Evolutionary conservation across 2,797 vertebrate genomes (phyloP), one percentile per base, ranked within the genome.

Genomic region (Xiphophorus birchmanni): DNA sequence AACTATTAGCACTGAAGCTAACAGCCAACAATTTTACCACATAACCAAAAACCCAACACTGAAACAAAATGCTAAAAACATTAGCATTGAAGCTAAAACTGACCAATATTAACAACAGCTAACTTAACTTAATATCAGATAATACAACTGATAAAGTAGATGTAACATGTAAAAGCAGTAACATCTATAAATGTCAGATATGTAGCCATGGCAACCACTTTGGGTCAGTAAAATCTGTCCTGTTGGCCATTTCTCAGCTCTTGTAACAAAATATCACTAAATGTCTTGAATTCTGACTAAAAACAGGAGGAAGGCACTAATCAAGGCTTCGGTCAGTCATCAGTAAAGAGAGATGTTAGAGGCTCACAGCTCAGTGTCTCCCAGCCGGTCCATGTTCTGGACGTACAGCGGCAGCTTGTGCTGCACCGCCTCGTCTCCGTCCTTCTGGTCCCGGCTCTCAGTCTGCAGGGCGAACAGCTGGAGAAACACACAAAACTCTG

Each of bases 331-430:
- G 56, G 75, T 84, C 74, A 89, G 80, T 82, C 87, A 89, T 40
- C 35, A 11, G 63, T 40, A 90, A 74, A 92, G 84, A 90, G 81
- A 82, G 86, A 77, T 85, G 82, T 88, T 84, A 87, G 76, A 77
- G 81, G 86, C 98, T 99, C 95, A 99, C 98, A 99, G 96, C 93
- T 99, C 98, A 23, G 97, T 98, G 94, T 99, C 98, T 83, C 97
- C 98, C 7, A 99, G 96, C 4, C 97, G 97, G 94, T 99, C 98
- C 97, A 99, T 99, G 91, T 96, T 98, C 93, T 97, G 97, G 82
- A 99, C 97, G 2, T 99, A 99, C 0, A 95, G 86, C 12, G 98
- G 98, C 87, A 99, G 92, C 80, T 96, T 99, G 94, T 99, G 98
- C 77, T 98, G 97, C 32, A 96, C 89, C 81, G 93, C 90, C 78